Evolutionary conservation across 37 sponge, comb jelly and placozoan species (phyloP), one percentile per base, ranked within the genome.

Genomic region (Aplysina aerophoba): DNA sequence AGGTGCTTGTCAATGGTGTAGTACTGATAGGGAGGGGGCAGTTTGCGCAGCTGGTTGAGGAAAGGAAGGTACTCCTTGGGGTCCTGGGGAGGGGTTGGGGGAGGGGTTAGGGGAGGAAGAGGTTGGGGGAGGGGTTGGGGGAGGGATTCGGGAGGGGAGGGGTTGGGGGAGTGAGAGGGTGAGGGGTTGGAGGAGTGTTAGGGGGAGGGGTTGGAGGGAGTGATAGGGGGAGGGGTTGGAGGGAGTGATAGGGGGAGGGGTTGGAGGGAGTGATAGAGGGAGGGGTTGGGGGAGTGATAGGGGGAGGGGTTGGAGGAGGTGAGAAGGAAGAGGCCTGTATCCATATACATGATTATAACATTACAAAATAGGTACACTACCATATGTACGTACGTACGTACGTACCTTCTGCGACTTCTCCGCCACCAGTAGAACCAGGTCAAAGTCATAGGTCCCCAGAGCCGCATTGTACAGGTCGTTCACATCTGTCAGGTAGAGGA

Each of bases 51-150:
- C 41, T 88, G 62, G 62, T 95, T 98, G 82, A 98, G 81, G 68
- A 95, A 96, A 16, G 94, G 92, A 15, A 98, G 92, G 64, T 98
- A 98, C 87, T 98, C 98, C 81, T 98, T 98, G 1, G 98, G 98
- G 87, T 98, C 98, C 92, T 92, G 64, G 12, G 64, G 27, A 11
- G 12, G 28, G 64, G 64, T 4, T 2, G 12, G 64, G 4, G 28
- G 64, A 62, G 64, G 12, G 64, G 64, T 4, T 14, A 62, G 64
- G 28, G 12, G 64, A 19, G 59, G 59, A 58, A 19, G 59, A 20
- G 59, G 17, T 58, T 15, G 59, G 59, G 59, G 15, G 19, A 58
- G 59, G 59, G 59, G 19, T 58, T 15, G 64, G 64, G 64, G 64
- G 27, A 62, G 12, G 28, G 64, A 27, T 6, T 19, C 19, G 59